phyloP scores from a whole-genome alignment of 1,140 invertebrate genomes.

The Mycetomoellerius zeteki region DNA sequence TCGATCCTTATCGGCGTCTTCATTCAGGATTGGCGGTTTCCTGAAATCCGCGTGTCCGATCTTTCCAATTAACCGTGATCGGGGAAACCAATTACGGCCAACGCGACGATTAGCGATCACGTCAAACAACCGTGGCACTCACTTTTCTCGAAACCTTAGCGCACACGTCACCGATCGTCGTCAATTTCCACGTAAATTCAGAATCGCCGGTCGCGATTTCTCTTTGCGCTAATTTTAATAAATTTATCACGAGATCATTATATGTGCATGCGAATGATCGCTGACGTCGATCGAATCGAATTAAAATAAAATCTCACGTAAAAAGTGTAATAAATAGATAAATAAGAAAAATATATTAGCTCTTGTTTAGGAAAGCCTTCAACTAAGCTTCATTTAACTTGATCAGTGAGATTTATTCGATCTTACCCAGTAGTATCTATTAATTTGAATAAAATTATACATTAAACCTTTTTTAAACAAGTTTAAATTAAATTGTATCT shows the following conservation, averaged over 20 bases:
- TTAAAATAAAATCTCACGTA: not conserved
- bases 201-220: constrained; percentile 1
- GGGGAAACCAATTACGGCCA: not conserved
- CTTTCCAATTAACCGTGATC: constrained; percentile 32
- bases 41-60: not conserved
- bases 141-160: constrained; percentile 30
- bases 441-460: too few relatives aligned
- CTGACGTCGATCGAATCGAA: not conserved
- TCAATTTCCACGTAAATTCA: constrained; percentile 1
- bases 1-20: constrained; percentile 21
- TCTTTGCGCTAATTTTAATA: not conserved
- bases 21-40: constrained; percentile 27
- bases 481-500: too few relatives aligned
- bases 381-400: not conserved
- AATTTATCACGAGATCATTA: not conserved
- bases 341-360: not conserved
- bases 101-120: not conserved
- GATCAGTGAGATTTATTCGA: not conserved
- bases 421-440: not conserved
- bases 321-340: not conserved
- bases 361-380: not conserved
- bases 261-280: not conserved
- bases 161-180: constrained; percentile 14
- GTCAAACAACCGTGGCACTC: not conserved
- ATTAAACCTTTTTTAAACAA: not conserved